Percentiles rank a stretch among this genome's conserved stretches.
phyloP scores from a whole-genome alignment of 2,888 invertebrate species.

The Athalia circularis region DNA sequence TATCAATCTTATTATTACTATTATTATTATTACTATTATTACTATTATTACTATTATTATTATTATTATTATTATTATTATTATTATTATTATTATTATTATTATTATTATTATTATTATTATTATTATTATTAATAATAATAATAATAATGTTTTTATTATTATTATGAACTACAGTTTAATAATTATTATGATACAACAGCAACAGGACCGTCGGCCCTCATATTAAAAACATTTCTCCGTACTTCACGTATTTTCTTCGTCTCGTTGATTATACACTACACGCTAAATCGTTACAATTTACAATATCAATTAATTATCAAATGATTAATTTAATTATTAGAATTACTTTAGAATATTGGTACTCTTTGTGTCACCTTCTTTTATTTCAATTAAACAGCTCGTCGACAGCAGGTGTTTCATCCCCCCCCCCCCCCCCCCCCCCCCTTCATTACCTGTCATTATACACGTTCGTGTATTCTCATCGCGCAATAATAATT shows the following conservation, averaged over 20 bases:
- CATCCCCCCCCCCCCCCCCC: conserved; percentile 46
- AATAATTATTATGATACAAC: conserved; percentile 68
- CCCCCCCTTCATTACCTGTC: conserved; percentile 48
- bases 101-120: conserved; percentile 53
- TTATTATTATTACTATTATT: conserved; percentile 52
- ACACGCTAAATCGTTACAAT: conserved; percentile 69
- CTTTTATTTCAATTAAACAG: conserved; percentile 52
- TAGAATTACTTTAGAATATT: conserved; percentile 75
- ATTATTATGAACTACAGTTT: conserved; percentile 29
- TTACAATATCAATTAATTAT: conserved; percentile 74
- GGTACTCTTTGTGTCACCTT: conserved; percentile 71
- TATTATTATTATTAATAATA: conserved; percentile 54
- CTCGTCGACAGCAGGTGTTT: conserved; percentile 51
- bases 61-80: conserved; percentile 47
- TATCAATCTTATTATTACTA: conserved; percentile 4
- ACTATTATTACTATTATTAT: conserved; percentile 2
- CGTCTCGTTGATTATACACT: conserved; percentile 63
- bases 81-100: conserved; percentile 49
- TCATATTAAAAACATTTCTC: conserved; percentile 65
- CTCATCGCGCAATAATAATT: conserved; percentile 46
- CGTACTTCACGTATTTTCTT: conserved; percentile 50
- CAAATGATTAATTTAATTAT: conserved; percentile 73
- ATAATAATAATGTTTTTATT: conserved; percentile 29
- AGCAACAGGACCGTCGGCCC: conserved; percentile 60
- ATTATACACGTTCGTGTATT: conserved; percentile 47